Evolutionary conservation across 2,113 vertebrate genomes (phyloP), one percentile per base, ranked within the genome.

Genomic region (Erpornis zantholeuca): DNA sequence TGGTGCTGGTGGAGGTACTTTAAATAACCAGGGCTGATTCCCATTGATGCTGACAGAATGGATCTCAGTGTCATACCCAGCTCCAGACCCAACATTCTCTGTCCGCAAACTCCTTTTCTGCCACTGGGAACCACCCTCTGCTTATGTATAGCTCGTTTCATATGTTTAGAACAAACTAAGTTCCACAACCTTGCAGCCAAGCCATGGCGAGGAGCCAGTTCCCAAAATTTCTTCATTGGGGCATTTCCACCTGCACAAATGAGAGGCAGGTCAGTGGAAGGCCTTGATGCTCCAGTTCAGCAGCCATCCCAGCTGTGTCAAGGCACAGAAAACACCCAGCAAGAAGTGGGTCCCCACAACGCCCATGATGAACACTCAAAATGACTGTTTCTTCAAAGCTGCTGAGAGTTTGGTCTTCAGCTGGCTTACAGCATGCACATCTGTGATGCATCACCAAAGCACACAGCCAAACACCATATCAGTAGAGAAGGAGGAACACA

Each of bases 21-120:
- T 18, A 54, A 80, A 61, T 25, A 68, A 36, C 27, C 6, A 5
- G 75, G 42, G 14, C 33, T 54, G 38, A 18, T 56, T 83, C 44
- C 21, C 42, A n/a, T 11, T 0, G 0, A 13, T 3, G 25, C 50
- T 33, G 66, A n/a, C 31, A 71, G 61, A 63, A 38, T 3, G 2
- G 53, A 80, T 27, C 22, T 57, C 52, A 60, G 49, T 53, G 23
- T 53, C 44, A 20, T 15, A 25, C 7, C 9, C 60, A 53, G 6
- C 47, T 75, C 33, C 45, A 90, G 24, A 14, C 20, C 9, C 38
- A 47, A 2, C 0, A 1, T 57, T 50, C 20, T 83, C 52, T 45
- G 22, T 64, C 33, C 22, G 11, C 38, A 24, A 9, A 61, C 40
- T 61, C 36, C 49, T 77, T 60, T 60, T 31, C n/a, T 47, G 84